Percentiles rank a stretch among this genome's conserved stretches.
Conservation (phyloP, 2,888 invertebrate species). For the Aleiodes alternator region DNA sequence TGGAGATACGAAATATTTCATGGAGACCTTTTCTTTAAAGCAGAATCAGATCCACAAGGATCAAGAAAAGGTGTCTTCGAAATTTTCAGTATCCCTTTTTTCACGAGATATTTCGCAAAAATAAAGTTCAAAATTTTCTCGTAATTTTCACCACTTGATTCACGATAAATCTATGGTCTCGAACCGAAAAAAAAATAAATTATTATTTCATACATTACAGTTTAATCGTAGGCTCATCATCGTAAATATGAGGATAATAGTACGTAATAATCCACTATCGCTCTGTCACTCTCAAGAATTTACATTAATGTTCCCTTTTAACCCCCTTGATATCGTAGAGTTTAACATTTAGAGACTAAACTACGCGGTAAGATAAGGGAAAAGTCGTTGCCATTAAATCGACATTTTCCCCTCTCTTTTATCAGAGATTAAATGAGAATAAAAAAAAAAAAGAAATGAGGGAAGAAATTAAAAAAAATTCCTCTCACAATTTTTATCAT, state of each 20-base stretch:
- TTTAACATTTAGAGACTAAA: conserved; percentile 1
- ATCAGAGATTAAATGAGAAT: not conserved
- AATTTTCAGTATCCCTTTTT: too few species aligned
- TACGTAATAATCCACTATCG: conserved; percentile 11
- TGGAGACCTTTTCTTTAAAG: too few species aligned
- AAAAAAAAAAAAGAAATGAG: too few species aligned
- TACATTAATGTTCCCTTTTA: conserved; percentile 8
- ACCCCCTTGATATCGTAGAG: conserved; percentile 6
- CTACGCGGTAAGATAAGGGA: conserved; percentile 17
- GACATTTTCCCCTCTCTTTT: conserved; percentile 11
- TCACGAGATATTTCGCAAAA: too few species aligned
- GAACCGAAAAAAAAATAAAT: too few species aligned
- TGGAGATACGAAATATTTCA: too few species aligned
- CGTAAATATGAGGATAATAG: conserved; percentile 13
- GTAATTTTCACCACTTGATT: too few species aligned
- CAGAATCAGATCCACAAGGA: too few species aligned
- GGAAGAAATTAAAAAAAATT: too few species aligned
- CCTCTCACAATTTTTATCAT: conserved; percentile 9
- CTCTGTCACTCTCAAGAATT: conserved; percentile 11
- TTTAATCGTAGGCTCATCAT: not conserved
- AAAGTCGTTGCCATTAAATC: conserved; percentile 24
- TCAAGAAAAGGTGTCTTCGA: too few species aligned
- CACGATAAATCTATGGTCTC: too few species aligned
- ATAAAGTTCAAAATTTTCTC: too few species aligned
- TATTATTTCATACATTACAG: not conserved